phyloP scores from a whole-genome alignment of 2,113 vertebrate genomes.

The Thomomys bottae region DNA sequence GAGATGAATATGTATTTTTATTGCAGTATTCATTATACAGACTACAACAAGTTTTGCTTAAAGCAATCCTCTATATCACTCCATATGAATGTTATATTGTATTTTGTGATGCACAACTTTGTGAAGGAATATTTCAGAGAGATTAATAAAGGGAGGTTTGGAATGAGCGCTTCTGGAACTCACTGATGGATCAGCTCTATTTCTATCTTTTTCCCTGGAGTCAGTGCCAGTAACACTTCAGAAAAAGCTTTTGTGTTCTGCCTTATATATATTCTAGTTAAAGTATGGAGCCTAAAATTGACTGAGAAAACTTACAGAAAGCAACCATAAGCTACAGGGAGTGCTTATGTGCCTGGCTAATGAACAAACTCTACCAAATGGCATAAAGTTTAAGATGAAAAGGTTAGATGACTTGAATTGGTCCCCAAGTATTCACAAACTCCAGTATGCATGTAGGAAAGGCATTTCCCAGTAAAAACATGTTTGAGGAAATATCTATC shows the following conservation, averaged over 20 bases:
- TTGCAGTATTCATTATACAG: conserved; percentile 48
- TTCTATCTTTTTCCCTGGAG: conserved; percentile 35
- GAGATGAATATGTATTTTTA: conserved; percentile 70
- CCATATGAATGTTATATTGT: conserved; percentile 8
- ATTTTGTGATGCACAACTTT: conserved; percentile 50
- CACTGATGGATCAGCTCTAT: neutral
- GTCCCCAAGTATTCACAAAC: neutral
- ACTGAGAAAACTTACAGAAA: neutral
- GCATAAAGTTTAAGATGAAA: conserved; percentile 28
- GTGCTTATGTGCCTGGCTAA: neutral
- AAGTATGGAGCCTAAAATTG: neutral
- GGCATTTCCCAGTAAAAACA: neutral
- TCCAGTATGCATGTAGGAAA: neutral
- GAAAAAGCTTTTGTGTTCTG: neutral
- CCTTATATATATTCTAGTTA: neutral
- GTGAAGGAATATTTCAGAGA: conserved; percentile 59
- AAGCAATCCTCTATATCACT: conserved; percentile 39
- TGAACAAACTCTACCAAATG: neutral
- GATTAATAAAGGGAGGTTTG: conserved; percentile 36
- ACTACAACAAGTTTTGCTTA: conserved; percentile 62
- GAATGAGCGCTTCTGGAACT: neutral
- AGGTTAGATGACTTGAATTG: neutral
- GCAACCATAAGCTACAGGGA: neutral
- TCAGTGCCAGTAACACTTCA: neutral
- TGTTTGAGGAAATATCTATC: neutral